Base-by-base conservation (phyloP, 2,888 invertebrate genomes). In the Tridacna crocea region DNA sequence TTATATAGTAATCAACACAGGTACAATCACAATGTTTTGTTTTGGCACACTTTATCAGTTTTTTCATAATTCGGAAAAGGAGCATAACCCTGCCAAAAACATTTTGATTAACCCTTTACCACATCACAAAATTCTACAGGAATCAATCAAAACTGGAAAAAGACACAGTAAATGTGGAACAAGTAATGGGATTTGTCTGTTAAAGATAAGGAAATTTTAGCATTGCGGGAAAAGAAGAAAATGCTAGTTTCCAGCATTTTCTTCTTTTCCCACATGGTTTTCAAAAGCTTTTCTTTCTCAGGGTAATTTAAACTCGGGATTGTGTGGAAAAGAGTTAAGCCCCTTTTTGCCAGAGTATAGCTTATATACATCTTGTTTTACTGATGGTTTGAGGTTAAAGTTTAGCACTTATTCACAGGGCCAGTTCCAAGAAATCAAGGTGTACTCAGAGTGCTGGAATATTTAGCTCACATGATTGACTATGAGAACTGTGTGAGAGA, bases 401-500 rank as follows among this genome's bases (percentile, higher is more conserved):
- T 55, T 55, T 10, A 19, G n/a, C 10, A 10, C 4, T 61, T 61
- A 13, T 65, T 66, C 46, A n/a, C 46, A 91, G 92, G 87, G 74
- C 87, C 89, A 19, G 79, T 93, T 17, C 92, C 93, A 19, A 85
- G 80, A 61, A 90, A 89, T 26, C 81, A 89, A n/a, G 92, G 90
- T 13, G 77, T 90, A 0, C 72, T 83, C 47, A 73, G 87, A 26
- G 90, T 94, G 10, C 58, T 93, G 46, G 91, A 91, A 22, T 92
- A 92, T 83, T 85, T 94, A 11, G 90, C 90, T 0, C 88, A 85
- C 77, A 87, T 89, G 75, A 88, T 92, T 2, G 91, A 91, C 77
- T 90, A 91, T 83, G 92, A 93, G 80, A 77, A 79, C 19, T 90
- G 90, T 80, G 92, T 93, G 17, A 81, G 82, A n/a, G 90, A 92